These are phyloP conservation scores for Diogma glabrata DNA, from an alignment of 2,888 invertebrate genomes.

Conservation along the genomic window DNA sequence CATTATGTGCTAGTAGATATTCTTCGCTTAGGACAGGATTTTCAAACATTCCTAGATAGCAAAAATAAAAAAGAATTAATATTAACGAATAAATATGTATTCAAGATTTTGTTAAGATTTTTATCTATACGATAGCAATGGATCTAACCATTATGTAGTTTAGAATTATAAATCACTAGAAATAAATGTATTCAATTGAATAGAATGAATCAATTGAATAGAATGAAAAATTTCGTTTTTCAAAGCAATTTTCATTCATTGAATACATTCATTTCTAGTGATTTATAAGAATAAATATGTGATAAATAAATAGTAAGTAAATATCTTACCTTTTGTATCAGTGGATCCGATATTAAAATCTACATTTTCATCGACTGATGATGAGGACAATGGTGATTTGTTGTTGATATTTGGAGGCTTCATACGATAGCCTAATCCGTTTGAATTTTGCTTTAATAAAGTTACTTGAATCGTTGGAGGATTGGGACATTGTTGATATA, in stretches of 20 bases:
- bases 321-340: conserved; percentile 17
- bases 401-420: conserved; percentile 30
- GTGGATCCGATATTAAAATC: conserved; percentile 28
- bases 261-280: no score
- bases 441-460: conserved; percentile 53
- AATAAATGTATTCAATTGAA: no score
- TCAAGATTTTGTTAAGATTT: not conserved
- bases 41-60: conserved; percentile 31
- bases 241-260: no score
- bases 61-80: conserved; percentile 22
- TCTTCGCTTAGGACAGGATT: conserved; percentile 70
- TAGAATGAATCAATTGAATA: no score
- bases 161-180: no score
- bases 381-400: not conserved
- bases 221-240: no score
- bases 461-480: conserved; percentile 72
- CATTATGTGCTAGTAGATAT: conserved; percentile 76
- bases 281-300: no score
- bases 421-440: conserved; percentile 49
- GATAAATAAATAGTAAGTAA: no score
- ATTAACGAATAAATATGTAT: no score
- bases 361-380: conserved; percentile 32
- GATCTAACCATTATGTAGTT: no score
- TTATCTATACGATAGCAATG: no score
- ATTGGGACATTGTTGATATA: conserved; percentile 64